phyloP scores from a whole-genome alignment of 2,797 vertebrate species.

The Lateolabrax maculatus region DNA sequence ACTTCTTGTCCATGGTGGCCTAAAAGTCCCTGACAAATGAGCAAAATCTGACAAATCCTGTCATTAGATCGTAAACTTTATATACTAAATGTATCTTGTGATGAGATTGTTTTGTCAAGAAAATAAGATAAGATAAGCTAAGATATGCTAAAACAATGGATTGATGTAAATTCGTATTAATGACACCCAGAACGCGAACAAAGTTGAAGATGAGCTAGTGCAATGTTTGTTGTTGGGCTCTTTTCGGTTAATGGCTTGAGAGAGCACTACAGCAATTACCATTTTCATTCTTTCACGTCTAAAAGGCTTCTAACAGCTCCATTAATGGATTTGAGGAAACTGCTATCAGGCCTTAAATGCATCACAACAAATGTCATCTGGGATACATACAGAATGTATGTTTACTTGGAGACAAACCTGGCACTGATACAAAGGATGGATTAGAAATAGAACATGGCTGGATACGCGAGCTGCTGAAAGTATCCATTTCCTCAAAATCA shows the following conservation, averaged over 20 bases:
- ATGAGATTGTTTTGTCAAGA: neutral
- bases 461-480: slow-evolving; percentile 50
- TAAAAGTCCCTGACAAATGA: neutral
- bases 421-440: slow-evolving; percentile 29
- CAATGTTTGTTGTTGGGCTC: slow-evolving; percentile 46
- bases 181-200: slow-evolving; percentile 4
- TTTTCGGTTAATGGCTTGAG: slow-evolving; percentile 63
- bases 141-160: too few relatives aligned
- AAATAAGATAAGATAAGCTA: neutral
- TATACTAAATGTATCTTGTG: neutral
- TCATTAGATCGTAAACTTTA: neutral
- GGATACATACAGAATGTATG: slow-evolving; percentile 62
- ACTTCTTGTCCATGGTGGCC: neutral
- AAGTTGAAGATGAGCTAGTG: neutral
- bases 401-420: slow-evolving; percentile 61
- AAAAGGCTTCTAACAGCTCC: slow-evolving; percentile 74
- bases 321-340: slow-evolving; percentile 74
- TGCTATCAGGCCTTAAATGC: slow-evolving; percentile 68
- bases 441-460: slow-evolving; percentile 49
- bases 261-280: slow-evolving; percentile 56
- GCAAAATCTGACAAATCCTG: neutral
- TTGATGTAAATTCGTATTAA: neutral
- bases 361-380: slow-evolving; percentile 73
- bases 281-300: slow-evolving; percentile 65
- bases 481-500: slow-evolving; percentile 74